Conservation (phyloP, 2,888 invertebrate species). For the Philaethria dido region DNA sequence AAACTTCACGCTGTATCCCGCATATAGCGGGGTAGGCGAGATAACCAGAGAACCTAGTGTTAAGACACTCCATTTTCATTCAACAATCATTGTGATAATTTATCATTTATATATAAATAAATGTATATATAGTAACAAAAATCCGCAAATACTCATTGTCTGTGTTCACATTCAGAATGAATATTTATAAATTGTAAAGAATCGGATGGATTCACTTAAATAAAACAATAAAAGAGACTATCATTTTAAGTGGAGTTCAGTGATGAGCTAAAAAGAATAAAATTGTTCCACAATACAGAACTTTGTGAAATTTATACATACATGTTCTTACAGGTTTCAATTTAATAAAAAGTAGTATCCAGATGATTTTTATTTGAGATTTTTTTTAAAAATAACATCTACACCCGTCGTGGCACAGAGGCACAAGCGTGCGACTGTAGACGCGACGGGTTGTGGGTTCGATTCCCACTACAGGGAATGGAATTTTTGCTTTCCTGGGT, state of each 20-base stretch:
- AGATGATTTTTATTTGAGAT: no score
- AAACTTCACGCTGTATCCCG: no score
- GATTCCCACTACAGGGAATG: no score
- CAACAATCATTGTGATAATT: no score
- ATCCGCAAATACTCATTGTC: not conserved
- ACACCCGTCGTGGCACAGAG: no score
- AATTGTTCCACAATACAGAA: not conserved
- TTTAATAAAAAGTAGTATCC: not conserved
- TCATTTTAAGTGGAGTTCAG: conserved; percentile 2
- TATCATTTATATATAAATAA: not conserved
- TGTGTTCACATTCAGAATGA: conserved; percentile 4
- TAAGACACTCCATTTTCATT: no score
- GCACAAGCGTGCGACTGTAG: no score
- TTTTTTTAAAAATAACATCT: no score
- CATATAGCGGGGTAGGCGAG: no score
- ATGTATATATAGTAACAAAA: not conserved
- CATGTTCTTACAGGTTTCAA: not conserved
- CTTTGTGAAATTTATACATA: not conserved
- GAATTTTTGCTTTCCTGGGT: no score
- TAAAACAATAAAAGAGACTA: not conserved
- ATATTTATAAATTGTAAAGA: conserved; percentile 11
- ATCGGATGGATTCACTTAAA: conserved; percentile 9
- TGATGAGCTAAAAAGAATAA: not conserved
- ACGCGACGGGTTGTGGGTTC: no score
- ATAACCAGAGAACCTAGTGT: no score